A percentile compares a stretch with the other conserved stretches of the same genome.
These are phyloP conservation scores for Catharus bicknelli DNA, from an alignment of 2,113 vertebrate species.

Conservation along the genomic window DNA sequence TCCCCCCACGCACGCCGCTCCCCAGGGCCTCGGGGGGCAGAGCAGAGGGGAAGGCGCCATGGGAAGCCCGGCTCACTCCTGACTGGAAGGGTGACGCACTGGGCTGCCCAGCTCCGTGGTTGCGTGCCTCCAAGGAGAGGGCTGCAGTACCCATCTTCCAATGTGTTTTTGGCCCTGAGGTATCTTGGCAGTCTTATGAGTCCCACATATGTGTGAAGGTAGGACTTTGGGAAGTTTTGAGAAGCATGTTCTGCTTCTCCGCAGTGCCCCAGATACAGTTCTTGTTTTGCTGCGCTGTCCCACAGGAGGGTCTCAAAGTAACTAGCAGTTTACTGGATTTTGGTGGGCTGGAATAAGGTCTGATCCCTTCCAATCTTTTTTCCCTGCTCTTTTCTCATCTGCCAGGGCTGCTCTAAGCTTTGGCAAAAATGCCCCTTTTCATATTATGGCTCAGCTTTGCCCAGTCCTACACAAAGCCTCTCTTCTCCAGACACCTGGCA, in stretches of 20 bases:
- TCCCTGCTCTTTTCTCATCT: neutral
- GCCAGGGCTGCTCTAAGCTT: neutral
- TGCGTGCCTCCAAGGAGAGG: rapidly evolving
- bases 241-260: rapidly evolving
- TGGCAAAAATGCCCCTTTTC: neutral
- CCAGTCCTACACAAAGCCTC: neutral
- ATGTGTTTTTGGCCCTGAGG: rapidly evolving
- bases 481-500: neutral
- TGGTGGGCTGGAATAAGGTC: neutral
- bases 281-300: neutral
- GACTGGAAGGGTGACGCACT: rapidly evolving
- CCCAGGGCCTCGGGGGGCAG: neutral
- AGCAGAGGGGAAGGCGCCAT: neutral
- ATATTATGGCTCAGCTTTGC: neutral
- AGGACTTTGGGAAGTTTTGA: neutral
- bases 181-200: rapidly evolving
- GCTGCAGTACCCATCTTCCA: rapidly evolving
- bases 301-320: neutral
- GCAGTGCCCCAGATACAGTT: neutral
- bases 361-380: neutral
- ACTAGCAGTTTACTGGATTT: neutral
- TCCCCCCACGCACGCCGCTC: neutral
- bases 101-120: rapidly evolving
- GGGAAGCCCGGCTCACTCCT: neutral
- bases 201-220: rapidly evolving